phyloP scores from a whole-genome alignment of 2,113 vertebrate genomes.

The Acinonyx jubatus region DNA sequence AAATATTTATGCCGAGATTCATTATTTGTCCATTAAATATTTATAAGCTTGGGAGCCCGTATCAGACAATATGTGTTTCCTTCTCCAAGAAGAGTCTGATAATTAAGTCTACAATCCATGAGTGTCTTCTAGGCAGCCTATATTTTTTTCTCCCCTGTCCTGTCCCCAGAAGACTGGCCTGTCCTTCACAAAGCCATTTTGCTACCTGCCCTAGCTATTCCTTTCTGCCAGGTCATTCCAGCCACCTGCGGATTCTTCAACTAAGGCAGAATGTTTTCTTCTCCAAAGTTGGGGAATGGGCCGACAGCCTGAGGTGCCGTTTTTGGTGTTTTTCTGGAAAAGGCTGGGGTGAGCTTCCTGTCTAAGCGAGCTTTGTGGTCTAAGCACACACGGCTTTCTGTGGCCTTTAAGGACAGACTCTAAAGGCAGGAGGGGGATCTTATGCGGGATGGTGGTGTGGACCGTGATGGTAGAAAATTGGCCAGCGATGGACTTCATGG shows the following conservation, averaged over 20 bases:
- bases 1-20: conserved; percentile 85
- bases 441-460: neutral
- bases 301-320: conserved; percentile 7
- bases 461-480: conserved; percentile 55
- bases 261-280: conserved; percentile 15
- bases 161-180: conserved; percentile 35
- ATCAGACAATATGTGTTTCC: conserved; percentile 76
- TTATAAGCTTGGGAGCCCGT: conserved; percentile 68
- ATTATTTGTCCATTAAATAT: conserved; percentile 87
- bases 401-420: conserved; percentile 77
- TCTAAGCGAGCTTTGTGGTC: conserved; percentile 75
- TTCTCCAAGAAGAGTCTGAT: conserved; percentile 68
- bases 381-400: conserved; percentile 75
- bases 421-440: conserved; percentile 51
- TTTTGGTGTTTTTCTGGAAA: conserved; percentile 36
- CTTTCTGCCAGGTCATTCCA: conserved; percentile 31
- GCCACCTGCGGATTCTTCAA: conserved; percentile 38
- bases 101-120: conserved; percentile 68
- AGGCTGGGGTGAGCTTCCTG: conserved; percentile 57
- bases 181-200: conserved; percentile 47
- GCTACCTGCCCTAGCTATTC: accelerated
- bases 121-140: conserved; percentile 49
- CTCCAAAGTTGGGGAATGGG: neutral
- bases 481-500: conserved; percentile 51
- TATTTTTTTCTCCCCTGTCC: neutral